These are phyloP conservation scores for Latrodectus hesperus DNA, from an alignment of 2,888 invertebrate species.

Conservation along the genomic window DNA sequence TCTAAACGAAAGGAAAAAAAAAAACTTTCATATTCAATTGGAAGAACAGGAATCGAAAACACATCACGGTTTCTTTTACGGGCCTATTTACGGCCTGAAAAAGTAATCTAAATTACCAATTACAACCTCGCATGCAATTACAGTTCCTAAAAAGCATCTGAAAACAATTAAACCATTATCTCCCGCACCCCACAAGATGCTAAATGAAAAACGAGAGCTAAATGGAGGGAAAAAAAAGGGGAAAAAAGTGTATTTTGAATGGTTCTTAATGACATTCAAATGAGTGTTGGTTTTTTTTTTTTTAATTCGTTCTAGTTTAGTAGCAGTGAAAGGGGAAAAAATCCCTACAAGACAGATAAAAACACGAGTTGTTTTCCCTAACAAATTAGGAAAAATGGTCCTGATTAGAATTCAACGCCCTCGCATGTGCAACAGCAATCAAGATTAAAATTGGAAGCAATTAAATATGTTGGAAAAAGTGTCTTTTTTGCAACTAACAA, in stretches of 20 bases:
- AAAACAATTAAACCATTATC: conserved; percentile 69
- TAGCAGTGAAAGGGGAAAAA: conserved; percentile 4
- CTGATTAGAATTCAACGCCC: neutral
- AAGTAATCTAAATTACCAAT: conserved; percentile 54
- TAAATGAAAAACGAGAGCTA: neutral
- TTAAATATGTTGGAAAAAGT: no score
- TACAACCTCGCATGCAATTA: conserved; percentile 42
- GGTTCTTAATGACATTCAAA: conserved; percentile 41
- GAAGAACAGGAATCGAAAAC: neutral
- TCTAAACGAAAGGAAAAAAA: neutral
- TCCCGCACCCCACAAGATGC: conserved; percentile 51
- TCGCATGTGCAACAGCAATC: neutral
- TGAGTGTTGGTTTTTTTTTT: conserved; percentile 42
- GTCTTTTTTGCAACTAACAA: no score
- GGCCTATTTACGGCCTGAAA: neutral
- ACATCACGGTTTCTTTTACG: neutral
- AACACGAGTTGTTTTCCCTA: neutral
- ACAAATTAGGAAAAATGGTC: neutral
- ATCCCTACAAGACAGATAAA: neutral
- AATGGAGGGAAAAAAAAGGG: conserved; percentile 30
- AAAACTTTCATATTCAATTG: neutral
- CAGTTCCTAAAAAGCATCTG: conserved; percentile 31
- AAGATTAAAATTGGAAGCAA: no score
- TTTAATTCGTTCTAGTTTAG: neutral
- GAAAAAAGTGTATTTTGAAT: conserved; percentile 29